Base-by-base conservation (phyloP, 2,888 invertebrate species). In the Elgonia sp. region DNA sequence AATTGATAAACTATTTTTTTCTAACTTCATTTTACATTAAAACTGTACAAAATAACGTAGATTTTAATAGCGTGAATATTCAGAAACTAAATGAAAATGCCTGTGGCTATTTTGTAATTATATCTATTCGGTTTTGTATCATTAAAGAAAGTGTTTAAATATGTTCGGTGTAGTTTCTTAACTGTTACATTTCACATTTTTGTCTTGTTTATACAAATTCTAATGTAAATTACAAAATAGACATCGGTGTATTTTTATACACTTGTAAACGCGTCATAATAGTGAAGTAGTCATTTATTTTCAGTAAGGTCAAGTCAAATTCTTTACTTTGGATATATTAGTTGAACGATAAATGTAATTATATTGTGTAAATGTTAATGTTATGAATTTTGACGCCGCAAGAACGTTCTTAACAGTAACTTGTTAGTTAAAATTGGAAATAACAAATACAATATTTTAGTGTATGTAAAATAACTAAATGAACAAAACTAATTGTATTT, bases 11-110 rank as follows among this genome's bases (percentile, higher is more conserved):
- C 76, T 80, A 72, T 55, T 55, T 72, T 60, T 72, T 46, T 72
- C 72, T 72, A 72, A 67, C 57, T 75, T 82, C 62, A 53, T 86
- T 80, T 69, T 86, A 82, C 70, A 81, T 85, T 69, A 53, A n/a
- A 42, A 60, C 55, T 86, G 67, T 86, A 86, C 76, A 75, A 62
- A 76, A 55, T 72, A 60, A 83, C 65, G 21, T 75, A 83, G 57
- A 82, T 80, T 16, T 79, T 62, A 63, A 69, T 37, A 53, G 72
- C 39, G 50, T 42, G 57, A 57, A 70, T 79, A 69, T 63, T 83
- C 39, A 16, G 60, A 14, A 75, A 83, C 65, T 39, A 21, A 46
- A 82, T 18, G 42, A 60, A 63, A 82, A 75, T 75, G 16, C 67
- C 29, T 42, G 29, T 79, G 67, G 29, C 79, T 79, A 79, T 79